Evolutionary conservation across 2,113 vertebrate genomes (phyloP).

Genomic region (Scalopus aquaticus): DNA sequence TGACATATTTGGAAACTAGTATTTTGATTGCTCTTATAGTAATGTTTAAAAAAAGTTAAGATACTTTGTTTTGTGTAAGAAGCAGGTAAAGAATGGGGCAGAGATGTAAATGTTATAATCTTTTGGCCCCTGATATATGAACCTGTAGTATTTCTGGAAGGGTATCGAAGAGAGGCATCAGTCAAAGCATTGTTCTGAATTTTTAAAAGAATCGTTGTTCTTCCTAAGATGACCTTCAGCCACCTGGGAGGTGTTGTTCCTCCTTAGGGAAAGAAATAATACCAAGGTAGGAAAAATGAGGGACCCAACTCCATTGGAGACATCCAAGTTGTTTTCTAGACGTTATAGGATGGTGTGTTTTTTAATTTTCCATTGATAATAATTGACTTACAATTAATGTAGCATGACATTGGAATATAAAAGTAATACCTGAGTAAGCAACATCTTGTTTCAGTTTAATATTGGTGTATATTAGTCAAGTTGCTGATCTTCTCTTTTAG

Average conservation of each 20-base stretch:
- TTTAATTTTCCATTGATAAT: conserved; percentile 35
- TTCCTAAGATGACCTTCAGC: conserved; percentile 14
- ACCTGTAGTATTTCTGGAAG: neutral
- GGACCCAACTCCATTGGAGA: neutral
- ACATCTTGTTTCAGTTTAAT: conserved; percentile 7
- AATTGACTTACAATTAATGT: conserved; percentile 26
- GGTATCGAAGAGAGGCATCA: neutral
- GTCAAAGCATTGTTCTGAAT: neutral
- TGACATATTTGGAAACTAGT: conserved; percentile 24
- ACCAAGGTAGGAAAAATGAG: neutral
- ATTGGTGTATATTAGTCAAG: conserved; percentile 18
- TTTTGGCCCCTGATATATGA: conserved; percentile 10
- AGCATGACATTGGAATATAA: neutral
- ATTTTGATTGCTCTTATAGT: conserved; percentile 3
- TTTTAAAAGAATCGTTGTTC: neutral
- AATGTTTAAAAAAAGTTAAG: neutral
- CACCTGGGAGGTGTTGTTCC: neutral
- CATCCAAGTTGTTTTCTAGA: conserved; percentile 30
- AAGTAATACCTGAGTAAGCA: conserved; percentile 29
- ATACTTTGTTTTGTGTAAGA: conserved; percentile 20
- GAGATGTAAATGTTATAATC: conserved; percentile 2
- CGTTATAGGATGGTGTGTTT: neutral
- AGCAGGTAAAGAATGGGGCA: neutral
- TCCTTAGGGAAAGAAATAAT: neutral
- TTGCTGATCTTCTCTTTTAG: conserved; percentile 60